Base-by-base conservation (phyloP, 2,113 vertebrate genomes). In the Theristicus caerulescens region DNA sequence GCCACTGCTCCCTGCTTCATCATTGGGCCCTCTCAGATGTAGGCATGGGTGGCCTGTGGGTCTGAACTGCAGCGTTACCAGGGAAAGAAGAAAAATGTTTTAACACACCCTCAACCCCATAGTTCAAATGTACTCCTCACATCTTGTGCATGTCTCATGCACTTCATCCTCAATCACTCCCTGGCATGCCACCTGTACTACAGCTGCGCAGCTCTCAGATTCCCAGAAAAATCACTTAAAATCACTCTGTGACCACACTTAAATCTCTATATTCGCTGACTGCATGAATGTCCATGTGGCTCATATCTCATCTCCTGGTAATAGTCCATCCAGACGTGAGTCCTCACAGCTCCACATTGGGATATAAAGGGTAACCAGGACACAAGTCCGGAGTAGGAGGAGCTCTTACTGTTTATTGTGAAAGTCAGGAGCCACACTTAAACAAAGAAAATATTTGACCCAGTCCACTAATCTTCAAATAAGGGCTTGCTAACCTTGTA, bases 251-350 rank as follows among this genome's bases (percentile, higher is more conserved):
- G 20, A 55, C 19, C 26, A 55, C 7, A n/a, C 6, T 17, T 67
- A 59, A 49, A 42, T 55, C 27, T 79, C 70, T 70, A 14, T 32
- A 12, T 6, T 88, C 1, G 1, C 40, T 49, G 40, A 38, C 27
- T 1, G 0, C 6, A 1, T 26, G n/a, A 61, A 29, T 26, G 22
- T 31, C 38, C 12, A 3, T 3, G 7, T 29, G 44, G 31, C n/a
- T 92, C 5, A 1, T 16, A 32, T 74, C 44, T 86, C 42, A 34
- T 36, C 51, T 82, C 25, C 65, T 38, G 70, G 47, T 54, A 94
- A 44, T n/a, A 24, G 11, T 67, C n/a, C 52, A 66, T 67, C 38
- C 52, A 66, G n/a, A 26, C 0, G 0, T 5, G 14, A 64, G 44
- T 59, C 32, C 38, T 64, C 1, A 1, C 32, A 85, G 46, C 42